Percentiles rank a stretch among this genome's conserved stretches.
phyloP scores from a whole-genome alignment of 2,113 vertebrate species.

The Datnioides undecimradiatus region DNA sequence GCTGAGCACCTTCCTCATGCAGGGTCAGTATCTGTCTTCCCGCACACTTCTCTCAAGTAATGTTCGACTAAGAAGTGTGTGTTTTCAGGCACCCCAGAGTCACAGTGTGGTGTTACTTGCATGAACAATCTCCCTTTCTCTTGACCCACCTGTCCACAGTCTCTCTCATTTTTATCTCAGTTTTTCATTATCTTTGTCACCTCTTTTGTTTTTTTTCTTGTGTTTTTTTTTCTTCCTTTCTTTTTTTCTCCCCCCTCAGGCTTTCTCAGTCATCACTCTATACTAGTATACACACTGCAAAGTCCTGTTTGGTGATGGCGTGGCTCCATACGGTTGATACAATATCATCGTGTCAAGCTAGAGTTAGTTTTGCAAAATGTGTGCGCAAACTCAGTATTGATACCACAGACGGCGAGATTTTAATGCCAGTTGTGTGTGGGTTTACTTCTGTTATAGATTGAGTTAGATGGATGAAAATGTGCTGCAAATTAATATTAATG shows the following conservation, averaged over 20 bases:
- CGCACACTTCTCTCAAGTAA: background rate
- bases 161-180: background rate
- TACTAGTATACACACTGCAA: background rate
- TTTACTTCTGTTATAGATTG: background rate
- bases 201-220: background rate
- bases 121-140: background rate
- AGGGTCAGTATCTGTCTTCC: slow-evolving; percentile 84
- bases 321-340: background rate
- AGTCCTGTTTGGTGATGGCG: slow-evolving; percentile 21
- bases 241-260: too few relatives aligned
- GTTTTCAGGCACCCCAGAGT: background rate
- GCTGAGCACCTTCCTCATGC: slow-evolving; percentile 93
- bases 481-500: background rate
- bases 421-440: background rate
- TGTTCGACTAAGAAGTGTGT: background rate
- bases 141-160: background rate
- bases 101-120: background rate
- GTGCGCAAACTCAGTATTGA: too few relatives aligned
- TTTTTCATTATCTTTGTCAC: background rate
- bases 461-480: background rate
- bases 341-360: too few relatives aligned
- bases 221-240: too few relatives aligned
- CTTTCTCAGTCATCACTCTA: background rate
- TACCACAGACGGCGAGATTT: too few relatives aligned
- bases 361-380: too few relatives aligned